Conservation (phyloP, 1,140 invertebrate genomes). For the Heliconius nattereri region DNA sequence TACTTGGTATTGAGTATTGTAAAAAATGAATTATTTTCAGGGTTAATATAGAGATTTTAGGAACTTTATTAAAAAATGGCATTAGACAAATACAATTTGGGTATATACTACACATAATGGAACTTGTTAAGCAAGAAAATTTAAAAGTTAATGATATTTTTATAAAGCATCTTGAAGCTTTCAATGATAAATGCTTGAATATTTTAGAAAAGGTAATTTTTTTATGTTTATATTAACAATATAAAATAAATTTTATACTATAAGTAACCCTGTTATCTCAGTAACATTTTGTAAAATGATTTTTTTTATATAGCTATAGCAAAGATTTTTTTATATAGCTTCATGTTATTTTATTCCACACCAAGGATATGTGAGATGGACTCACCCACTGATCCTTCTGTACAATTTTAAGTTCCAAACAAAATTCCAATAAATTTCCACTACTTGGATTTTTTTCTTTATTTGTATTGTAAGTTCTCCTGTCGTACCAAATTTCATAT, state of each 20-base stretch:
- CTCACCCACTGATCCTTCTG: too few species aligned
- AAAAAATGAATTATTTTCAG: conserved; percentile 62
- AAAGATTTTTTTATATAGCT: too few species aligned
- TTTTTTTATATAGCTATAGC: too few species aligned
- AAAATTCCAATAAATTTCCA: background rate
- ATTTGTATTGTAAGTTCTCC: too few species aligned
- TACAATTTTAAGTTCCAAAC: too few species aligned
- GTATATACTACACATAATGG: conserved; percentile 86
- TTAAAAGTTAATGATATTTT: conserved; percentile 83
- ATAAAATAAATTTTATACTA: too few species aligned
- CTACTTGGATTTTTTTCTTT: background rate
- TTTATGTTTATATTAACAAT: background rate
- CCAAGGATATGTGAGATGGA: too few species aligned
- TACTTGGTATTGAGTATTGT: background rate
- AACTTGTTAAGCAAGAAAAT: conserved; percentile 82
- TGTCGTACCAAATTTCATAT: too few species aligned
- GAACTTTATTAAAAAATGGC: conserved; percentile 85
- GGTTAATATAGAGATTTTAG: conserved; percentile 87
- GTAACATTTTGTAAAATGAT: too few species aligned
- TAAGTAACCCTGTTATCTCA: too few species aligned
- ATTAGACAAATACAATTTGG: conserved; percentile 82
- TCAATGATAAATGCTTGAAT: conserved; percentile 75
- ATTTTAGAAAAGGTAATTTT: conserved; percentile 54
- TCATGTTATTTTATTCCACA: too few species aligned
- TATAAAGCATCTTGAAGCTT: conserved; percentile 81